Base-by-base conservation (phyloP, 2,888 invertebrate species). In the Lasioglossum marginatum region DNA sequence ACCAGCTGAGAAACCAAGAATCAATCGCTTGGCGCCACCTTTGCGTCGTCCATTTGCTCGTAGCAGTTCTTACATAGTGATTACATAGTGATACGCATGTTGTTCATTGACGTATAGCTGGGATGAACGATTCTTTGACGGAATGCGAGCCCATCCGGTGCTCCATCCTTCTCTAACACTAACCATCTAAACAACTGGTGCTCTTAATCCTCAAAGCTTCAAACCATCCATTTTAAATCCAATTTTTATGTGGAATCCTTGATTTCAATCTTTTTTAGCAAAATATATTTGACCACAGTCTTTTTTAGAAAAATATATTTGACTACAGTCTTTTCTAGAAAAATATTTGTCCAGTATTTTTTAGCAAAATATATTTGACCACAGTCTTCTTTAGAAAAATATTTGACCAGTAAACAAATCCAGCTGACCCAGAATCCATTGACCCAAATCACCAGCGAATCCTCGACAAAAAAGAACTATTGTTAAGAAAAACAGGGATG, bases 71-170 rank as follows among this genome's bases (percentile, higher is more conserved):
- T 63, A 63, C 63, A 63, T 63, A 82, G 78, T 90, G 80, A 91
- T 83, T 77, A 84, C 71, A 88, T 85, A 83, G 87, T 89, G 80
- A 82, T 71, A 68, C 89, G 90, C 90, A 90, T 90, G 90, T 82
- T 81, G 86, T 88, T 88, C 82, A 81, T 70, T 80, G 72, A 86
- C 75, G 74, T 84, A 68, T 81, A 73, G 75, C 37, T 85, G 72
- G 84, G 89, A 90, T 89, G 89, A 90, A 90, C 91, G 91, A 90
- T 90, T 90, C 91, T 90, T 90, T 85, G 63, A 84, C 52, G 75
- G 80, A 82, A 80, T 81, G 74, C 85, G 72, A 34, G 19, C 75
- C 40, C 40, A n/a, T 79, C 79, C 68, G 71, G 75, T 43, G 68
- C 43, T n/a, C n/a, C n/a, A n/a, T n/a, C n/a, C 52, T 34, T 72